A percentile compares a stretch with the other conserved stretches of the same genome.
phyloP scores from a whole-genome alignment of 1,140 invertebrate genomes.

The Babylonia areolata region DNA sequence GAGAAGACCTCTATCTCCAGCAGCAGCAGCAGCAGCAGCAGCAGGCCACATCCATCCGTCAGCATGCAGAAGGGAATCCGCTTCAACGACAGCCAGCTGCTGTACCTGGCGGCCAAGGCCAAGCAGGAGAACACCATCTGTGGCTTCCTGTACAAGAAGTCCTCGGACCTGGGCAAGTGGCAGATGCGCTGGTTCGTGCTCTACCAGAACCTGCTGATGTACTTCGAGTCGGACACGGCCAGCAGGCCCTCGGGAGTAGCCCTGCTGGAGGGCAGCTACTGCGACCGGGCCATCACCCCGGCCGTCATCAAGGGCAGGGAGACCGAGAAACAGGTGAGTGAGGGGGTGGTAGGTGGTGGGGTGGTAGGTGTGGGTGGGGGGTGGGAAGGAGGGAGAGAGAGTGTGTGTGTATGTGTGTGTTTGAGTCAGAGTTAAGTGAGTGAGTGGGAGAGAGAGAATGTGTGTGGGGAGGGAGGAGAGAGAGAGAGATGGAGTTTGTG shows the following conservation, averaged over 20 bases:
- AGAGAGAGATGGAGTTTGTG: too few relatives aligned
- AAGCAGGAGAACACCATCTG: slow-evolving; percentile 84
- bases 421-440: too few relatives aligned
- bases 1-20: too few relatives aligned
- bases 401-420: too few relatives aligned
- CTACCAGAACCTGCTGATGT: slow-evolving; percentile 95
- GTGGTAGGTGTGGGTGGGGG: neutral
- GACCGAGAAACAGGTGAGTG: slow-evolving; percentile 72
- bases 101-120: slow-evolving; percentile 90
- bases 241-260: slow-evolving; percentile 88
- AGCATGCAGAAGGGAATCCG: slow-evolving; percentile 86
- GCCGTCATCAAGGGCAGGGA: slow-evolving; percentile 67
- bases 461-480: too few relatives aligned
- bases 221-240: slow-evolving; percentile 88
- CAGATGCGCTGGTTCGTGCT: slow-evolving; percentile 92
- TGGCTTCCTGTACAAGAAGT: slow-evolving; percentile 90
- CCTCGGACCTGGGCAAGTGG: slow-evolving; percentile 91
- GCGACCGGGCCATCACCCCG: slow-evolving; percentile 83
- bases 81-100: slow-evolving; percentile 80
- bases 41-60: neutral
- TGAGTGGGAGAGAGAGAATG: too few relatives aligned
- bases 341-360: neutral
- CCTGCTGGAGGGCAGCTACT: slow-evolving; percentile 93
- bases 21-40: neutral
- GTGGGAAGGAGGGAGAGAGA: too few relatives aligned